Base-by-base conservation (phyloP, 2,797 vertebrate genomes). In the Lerista edwardsae region DNA sequence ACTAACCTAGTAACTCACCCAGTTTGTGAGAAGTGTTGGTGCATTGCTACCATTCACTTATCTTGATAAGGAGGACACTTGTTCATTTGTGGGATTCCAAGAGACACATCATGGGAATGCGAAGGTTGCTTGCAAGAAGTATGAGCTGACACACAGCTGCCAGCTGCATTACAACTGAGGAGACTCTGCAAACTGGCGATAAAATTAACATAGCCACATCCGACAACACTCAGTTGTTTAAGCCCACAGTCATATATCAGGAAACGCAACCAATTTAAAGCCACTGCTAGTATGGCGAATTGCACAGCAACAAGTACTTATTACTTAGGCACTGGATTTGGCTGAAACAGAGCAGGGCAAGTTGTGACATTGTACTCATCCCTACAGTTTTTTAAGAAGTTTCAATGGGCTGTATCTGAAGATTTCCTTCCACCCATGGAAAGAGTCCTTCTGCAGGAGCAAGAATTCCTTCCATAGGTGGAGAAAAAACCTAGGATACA, bases 191-290 rank as follows among this genome's bases (percentile, higher is more conserved):
- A 89, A 93, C 84, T 78, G 91, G 71, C 92, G 93, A 93, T 93
- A 92, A 93, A 94, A 91, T 61, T 72, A 82, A 93, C 75, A 86
- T 75, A 88, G 95, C 96, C 96, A 97, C 96, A 97, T 97, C 97
- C 97, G 96, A 96, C 89, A 90, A 92, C 80, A 83, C 81, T 67
- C 44, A 69, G 67, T 65, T 75, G 80, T 89, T 94, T 71, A 83
- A 88, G 75, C n/a, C 59, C 55, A 62, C 71, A 87, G 69, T 62
- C 64, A 80, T 74, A 61, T 83, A 29, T 25, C 57, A 74, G 75
- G 59, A 90, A 91, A 84, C 4, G 39, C 34, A 62, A 87, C 25
- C 23, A 78, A 34, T 39, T 44, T 73, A 65, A 25, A 87, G 82
- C 65, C 1, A 0, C 57, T 75, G 11, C n/a, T 86, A 34, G 82